These are phyloP conservation scores for Sakesphorus luctuosus DNA, from an alignment of 2,113 vertebrate genomes.

Conservation along the genomic window DNA sequence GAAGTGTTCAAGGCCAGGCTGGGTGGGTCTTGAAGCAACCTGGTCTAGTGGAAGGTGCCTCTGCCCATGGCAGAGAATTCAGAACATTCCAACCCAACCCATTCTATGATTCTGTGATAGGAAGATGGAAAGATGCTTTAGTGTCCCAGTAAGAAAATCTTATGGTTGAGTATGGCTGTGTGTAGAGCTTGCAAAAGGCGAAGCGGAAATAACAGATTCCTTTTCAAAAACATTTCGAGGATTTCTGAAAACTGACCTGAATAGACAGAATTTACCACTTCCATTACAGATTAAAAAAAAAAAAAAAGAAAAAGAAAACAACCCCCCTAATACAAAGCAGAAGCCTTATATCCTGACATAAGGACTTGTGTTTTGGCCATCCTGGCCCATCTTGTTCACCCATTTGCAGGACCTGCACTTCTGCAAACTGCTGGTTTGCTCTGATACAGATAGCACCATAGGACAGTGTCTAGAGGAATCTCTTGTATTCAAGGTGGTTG, in stretches of 20 bases:
- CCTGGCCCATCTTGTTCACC: not conserved
- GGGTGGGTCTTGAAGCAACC: not conserved
- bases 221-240: not conserved
- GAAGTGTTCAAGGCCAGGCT: not conserved
- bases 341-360: not conserved
- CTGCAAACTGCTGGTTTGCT: not conserved
- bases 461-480: not conserved
- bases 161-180: not conserved
- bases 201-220: not conserved
- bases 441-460: not conserved
- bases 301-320: not conserved
- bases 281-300: not conserved
- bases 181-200: not conserved
- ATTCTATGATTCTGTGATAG: not conserved
- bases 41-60: not conserved
- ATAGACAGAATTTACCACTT: not conserved
- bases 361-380: not conserved
- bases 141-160: not conserved
- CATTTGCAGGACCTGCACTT: not conserved
- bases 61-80: not conserved
- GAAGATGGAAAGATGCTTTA: not conserved
- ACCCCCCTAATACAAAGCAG: not conserved
- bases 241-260: not conserved
- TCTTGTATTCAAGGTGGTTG: not conserved
- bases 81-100: not conserved